Evolutionary conservation across 2,888 invertebrate genomes (phyloP), one percentile per base, ranked within the genome.

Genomic region (Drosophila meridionalis): DNA sequence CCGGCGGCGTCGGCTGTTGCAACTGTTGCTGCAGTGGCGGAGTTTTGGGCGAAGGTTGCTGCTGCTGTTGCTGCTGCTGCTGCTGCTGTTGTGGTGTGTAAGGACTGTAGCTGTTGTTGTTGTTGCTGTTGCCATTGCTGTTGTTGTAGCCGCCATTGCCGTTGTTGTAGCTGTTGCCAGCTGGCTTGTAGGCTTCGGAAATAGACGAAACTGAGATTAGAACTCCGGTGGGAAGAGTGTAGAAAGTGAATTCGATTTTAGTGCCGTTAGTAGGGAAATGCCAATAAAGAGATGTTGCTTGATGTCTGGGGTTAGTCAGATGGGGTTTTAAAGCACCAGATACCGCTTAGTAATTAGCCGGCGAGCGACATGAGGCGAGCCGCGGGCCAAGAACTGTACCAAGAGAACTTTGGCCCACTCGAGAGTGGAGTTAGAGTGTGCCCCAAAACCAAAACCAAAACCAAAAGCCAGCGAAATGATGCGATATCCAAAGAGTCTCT

Each of bases 291-390:
- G 20, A 65, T 72, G 79, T 60, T 56, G 80, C 58, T 80, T 55
- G 61, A 82, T 82, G 84, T 66, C 57, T 12, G 48, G 14, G 38
- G 40, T 83, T 83, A 83, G 86, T 89, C 34, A 59, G 53, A 84
- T 84, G 84, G 76, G 42, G 58, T 68, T 87, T 60, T 40, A 69
- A 74, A 83, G 90, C 87, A 87, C 83, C 87, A 82, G 72, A 58
- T 76, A 88, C 87, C 87, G 80, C 76, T 89, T 90, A 86, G 87
- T 87, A 87, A 66, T 61, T 80, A 58, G 88, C 85, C 89, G 87
- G 85, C 80, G 80, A 89, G 45, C 66, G 50, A 70, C 56, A 78
- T 82, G 82, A 75, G 75, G 62, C 65, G 76, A 56, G 47, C 55
- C 58, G 64, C 45, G 71, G 69, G 64, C 78, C 74, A 81, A 78